Evolutionary conservation across 2,797 vertebrate genomes (phyloP), one percentile per base, ranked within the genome.

Genomic region (Potorous gilbertii): DNA sequence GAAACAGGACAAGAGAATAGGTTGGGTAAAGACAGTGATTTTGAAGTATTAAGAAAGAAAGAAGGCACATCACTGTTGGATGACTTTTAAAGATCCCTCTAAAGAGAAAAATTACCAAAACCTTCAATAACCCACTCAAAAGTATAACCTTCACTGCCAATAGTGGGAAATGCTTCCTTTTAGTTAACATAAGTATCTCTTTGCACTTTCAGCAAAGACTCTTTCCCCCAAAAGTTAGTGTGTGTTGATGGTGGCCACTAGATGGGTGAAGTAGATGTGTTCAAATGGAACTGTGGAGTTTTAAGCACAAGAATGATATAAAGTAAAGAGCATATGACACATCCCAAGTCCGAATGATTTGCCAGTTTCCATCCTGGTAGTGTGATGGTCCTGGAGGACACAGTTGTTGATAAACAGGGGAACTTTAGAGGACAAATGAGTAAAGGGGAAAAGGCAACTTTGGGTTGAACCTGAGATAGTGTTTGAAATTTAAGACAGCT

Each of bases 91-190:
- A 62, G 59, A 34, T 46, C 56, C n/a, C 92, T 93, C 52, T 11
- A 24, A n/a, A 92, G 96, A n/a, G 31, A 52, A 94, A 28, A 21
- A 21, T 12, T 59, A 93, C 93, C 91, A 54, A 55, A 87, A 90
- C 81, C 31, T 28, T 92, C 66, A n/a, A 92, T 95, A 93, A 34
- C 5, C 18, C 66, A 96, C 93, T 93, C 28, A 96, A 54, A 74
- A 54, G 27, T 95, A 93, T 54, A 90, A 54, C 21, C 46, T 62
- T 93, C 29, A 1, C 55, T 62, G 46, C 66, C 34, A 1, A 91
- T 52, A 57, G 56, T n/a, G 56, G 18, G 34, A 52, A 90, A 55
- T 93, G 55, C 56, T 94, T 34, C 59, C 59, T 95, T 55, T 91
- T 56, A 93, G 27, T 27, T 40, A 81, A 27, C 16, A 40, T 95